These are phyloP conservation scores for Cynoglossus semilaevis DNA, from an alignment of 2,113 vertebrate genomes.

Conservation along the genomic window DNA sequence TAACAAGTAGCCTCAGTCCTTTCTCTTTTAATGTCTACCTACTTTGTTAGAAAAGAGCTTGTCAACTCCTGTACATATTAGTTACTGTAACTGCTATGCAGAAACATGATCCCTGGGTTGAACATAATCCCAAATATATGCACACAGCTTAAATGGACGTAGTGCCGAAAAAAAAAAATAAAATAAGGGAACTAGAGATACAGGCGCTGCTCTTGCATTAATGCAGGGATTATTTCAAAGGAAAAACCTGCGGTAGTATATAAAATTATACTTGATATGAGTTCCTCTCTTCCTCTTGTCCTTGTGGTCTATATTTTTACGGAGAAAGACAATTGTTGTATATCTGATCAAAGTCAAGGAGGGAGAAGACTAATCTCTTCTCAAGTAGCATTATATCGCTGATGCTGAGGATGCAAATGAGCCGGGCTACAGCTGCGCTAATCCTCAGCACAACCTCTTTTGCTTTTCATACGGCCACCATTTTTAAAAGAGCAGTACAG, in stretches of 20 bases:
- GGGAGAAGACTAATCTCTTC: constrained; percentile 68
- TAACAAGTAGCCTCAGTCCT: no score
- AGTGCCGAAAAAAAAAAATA: constrained; percentile 19
- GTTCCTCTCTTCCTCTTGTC: constrained; percentile 45
- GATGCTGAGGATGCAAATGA: constrained; percentile 73
- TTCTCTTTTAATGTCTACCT: no score
- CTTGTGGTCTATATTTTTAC: constrained; percentile 61
- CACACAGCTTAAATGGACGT: constrained; percentile 38
- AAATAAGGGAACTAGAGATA: constrained; percentile 32
- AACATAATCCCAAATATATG: constrained; percentile 16
- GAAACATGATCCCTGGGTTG: no score
- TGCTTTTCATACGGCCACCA: constrained; percentile 25
- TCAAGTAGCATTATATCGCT: constrained; percentile 71
- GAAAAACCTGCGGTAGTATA: constrained; percentile 50
- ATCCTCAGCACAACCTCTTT: constrained; percentile 61
- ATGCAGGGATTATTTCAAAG: constrained; percentile 55
- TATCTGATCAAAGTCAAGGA: constrained; percentile 74
- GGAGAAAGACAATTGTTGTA: constrained; percentile 69
- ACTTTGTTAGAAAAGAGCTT: no score
- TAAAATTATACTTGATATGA: constrained; percentile 51
- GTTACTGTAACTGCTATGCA: no score
- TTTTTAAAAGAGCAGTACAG: constrained; percentile 40
- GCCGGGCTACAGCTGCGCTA: constrained; percentile 66
- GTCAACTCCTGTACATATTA: no score
- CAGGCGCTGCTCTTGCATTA: constrained; percentile 46